These are phyloP conservation scores for Xanthia icteritia DNA, from an alignment of 2,888 invertebrate genomes.

Conservation along the genomic window DNA sequence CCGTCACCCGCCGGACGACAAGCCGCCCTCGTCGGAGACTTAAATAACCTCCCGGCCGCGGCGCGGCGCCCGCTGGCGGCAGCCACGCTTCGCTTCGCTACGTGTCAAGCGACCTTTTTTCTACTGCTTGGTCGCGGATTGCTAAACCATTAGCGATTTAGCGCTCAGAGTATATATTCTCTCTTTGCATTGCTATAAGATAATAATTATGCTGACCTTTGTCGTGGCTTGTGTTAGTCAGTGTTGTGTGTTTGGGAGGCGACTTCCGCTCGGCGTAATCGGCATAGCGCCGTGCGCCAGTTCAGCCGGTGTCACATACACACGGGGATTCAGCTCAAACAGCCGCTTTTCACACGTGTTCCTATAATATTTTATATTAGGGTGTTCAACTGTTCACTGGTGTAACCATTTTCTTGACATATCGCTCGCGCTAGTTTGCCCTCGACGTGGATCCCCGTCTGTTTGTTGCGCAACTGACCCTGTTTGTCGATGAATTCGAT, in stretches of 20 bases:
- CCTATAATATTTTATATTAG: constrained; percentile 20
- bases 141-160: constrained; percentile 23
- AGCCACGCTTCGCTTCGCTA: constrained; percentile 55
- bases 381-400: constrained; percentile 11
- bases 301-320: constrained; percentile 20
- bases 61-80: constrained; percentile 7
- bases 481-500: constrained; percentile 33
- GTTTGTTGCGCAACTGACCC: constrained; percentile 35
- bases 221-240: constrained; percentile 71
- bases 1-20: constrained; percentile 19
- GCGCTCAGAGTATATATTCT: constrained; percentile 28
- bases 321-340: constrained; percentile 14
- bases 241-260: constrained; percentile 63
- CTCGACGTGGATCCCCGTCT: constrained; percentile 19
- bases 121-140: constrained; percentile 44
- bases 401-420: constrained; percentile 9
- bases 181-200: constrained; percentile 40
- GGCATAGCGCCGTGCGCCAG: constrained; percentile 17
- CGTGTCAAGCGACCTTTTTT: constrained; percentile 48
- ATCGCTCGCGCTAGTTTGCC: not conserved
- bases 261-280: constrained; percentile 18
- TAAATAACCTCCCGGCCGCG: constrained; percentile 30
- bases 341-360: constrained; percentile 13
- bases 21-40: constrained; percentile 28
- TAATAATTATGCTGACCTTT: constrained; percentile 72